Evolutionary conservation across 2,113 vertebrate genomes (phyloP).

Genomic region (Leptodactylus fuscus): DNA sequence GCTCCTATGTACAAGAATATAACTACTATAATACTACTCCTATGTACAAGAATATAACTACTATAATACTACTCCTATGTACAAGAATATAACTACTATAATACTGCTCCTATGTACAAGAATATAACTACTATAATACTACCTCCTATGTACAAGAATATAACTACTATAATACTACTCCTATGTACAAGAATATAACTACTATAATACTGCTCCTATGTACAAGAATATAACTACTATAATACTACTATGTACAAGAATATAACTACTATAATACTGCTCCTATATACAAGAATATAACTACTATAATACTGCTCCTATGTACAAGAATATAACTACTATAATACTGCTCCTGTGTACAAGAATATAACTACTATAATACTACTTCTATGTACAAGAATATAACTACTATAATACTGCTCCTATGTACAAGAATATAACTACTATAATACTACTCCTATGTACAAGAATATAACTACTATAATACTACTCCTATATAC

Average conservation of each 20-base stretch:
- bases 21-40: background rate
- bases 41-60: constrained; percentile 1
- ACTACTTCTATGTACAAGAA: background rate
- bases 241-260: constrained; percentile 13
- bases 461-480: constrained; percentile 14
- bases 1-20: background rate
- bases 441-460: constrained; percentile 10
- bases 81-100: constrained; percentile 5
- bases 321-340: constrained; percentile 15
- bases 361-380: background rate
- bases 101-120: background rate
- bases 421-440: constrained; percentile 19
- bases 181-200: constrained; percentile 12
- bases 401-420: constrained; percentile 10
- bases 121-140: constrained; percentile 17
- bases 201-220: background rate
- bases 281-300: background rate
- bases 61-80: background rate
- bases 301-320: constrained; percentile 17
- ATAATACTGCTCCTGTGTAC: background rate
- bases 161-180: background rate
- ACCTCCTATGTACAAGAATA: background rate
- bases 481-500: constrained; percentile 1
- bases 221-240: constrained; percentile 1
- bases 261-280: constrained; percentile 5